Evolutionary conservation across 1,140 invertebrate genomes (phyloP).

Genomic region (Drosophila baimaii): DNA sequence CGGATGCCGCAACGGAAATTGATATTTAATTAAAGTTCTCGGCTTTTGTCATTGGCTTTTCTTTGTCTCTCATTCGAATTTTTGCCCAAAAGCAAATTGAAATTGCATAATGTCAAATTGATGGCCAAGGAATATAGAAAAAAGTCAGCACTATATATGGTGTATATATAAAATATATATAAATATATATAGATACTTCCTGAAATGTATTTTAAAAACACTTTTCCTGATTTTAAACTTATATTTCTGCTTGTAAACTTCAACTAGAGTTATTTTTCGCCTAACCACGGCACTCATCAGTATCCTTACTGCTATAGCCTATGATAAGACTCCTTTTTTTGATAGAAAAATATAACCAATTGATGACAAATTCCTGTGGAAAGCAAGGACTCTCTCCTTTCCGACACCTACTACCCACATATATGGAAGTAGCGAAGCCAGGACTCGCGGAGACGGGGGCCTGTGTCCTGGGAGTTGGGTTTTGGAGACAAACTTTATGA

Average conservation of each 20-base stretch:
- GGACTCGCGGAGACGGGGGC: background rate
- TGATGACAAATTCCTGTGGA: background rate
- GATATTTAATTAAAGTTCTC: constrained; percentile 78
- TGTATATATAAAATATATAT: background rate
- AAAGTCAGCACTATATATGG: too few species aligned
- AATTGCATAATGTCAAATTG: constrained; percentile 41
- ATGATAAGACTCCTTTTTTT: too few species aligned
- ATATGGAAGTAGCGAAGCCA: background rate
- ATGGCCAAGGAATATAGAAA: background rate
- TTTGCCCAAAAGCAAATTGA: constrained; percentile 32
- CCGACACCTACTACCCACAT: too few species aligned
- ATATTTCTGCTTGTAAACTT: too few species aligned
- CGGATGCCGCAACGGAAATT: constrained; percentile 67
- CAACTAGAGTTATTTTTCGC: too few species aligned
- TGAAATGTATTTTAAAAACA: too few species aligned
- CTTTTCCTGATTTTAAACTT: background rate
- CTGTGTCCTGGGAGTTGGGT: constrained; percentile 1
- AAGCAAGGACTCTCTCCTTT: too few species aligned
- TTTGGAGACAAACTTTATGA: constrained; percentile 66
- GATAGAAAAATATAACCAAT: too few species aligned
- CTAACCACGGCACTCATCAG: too few species aligned
- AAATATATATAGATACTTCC: background rate
- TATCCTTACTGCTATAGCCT: too few species aligned
- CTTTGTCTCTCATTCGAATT: constrained; percentile 23
- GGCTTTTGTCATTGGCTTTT: constrained; percentile 42